Evolutionary conservation across 2,797 vertebrate species (phyloP), one percentile per base, ranked within the genome.

Genomic region (Anguilla anguilla): DNA sequence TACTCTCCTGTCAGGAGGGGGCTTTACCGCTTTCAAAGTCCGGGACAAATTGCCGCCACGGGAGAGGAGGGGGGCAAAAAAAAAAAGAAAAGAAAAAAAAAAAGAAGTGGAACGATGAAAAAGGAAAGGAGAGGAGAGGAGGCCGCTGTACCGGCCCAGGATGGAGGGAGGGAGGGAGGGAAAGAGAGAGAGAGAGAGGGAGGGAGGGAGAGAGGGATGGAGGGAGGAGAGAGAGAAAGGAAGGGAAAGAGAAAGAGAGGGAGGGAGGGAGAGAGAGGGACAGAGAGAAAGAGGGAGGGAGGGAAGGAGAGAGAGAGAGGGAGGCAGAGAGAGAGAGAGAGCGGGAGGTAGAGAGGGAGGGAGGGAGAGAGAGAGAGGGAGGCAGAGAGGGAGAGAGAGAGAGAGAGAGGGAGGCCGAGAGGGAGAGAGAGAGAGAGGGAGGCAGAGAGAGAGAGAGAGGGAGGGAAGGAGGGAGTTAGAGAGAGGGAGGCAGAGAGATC

Each of bases 1-100:
- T 93, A 92, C 88, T 82, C 85, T 83, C 88, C 31, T 90, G 91
- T 91, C 91, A 92, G 88, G 88, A 86, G 86, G 87, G 89, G 86
- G 91, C 88, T 92, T 90, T 90, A 89, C 86, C 83, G 89, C 86
- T 88, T 87, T 74, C 86, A 88, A 86, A 88, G 87, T 25, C 86
- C 86, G 74, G 83, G 90, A 91, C 90, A 91, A 91, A 91, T 90
- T 88, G 87, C 89, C 87, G 87, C 86, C 84, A 87, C 19, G 90
- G 86, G 81, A 69, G 88, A 83, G 57, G 81, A 61, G 85, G 85
- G 84, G 43, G 83, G 85, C 88, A 67, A 86, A 67, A 77, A 11
- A 86, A 83, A 77, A 79, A 64, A 39, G 11, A 86, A 83, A 77
- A 79, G 51, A 39, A 1, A 35, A 35, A 35, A 35, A 35, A 35